Conservation (phyloP, 2,797 vertebrate genomes). For the Bovichtus diacanthus region DNA sequence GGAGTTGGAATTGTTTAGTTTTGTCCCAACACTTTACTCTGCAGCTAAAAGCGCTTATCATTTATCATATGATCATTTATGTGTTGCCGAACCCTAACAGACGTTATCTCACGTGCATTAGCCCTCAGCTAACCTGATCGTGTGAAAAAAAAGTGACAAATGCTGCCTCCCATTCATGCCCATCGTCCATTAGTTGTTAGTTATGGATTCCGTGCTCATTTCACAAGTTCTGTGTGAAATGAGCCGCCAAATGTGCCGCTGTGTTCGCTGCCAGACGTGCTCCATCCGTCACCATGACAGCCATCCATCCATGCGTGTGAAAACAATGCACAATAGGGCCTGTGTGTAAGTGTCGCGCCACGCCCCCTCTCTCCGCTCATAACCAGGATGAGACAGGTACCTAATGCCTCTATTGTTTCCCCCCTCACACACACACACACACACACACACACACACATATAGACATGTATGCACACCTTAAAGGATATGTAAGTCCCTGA, state of each 20-base stretch:
- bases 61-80: background rate
- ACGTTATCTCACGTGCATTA: background rate
- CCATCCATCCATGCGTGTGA: slow-evolving; percentile 28
- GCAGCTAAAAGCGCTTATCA: background rate
- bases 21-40: background rate
- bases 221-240: slow-evolving; percentile 42
- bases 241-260: slow-evolving; percentile 32
- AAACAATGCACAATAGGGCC: slow-evolving; percentile 74
- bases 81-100: background rate
- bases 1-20: background rate
- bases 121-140: slow-evolving; percentile 6
- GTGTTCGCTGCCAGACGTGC: slow-evolving; percentile 18
- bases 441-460: slow-evolving; percentile 28
- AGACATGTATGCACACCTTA: slow-evolving; percentile 53
- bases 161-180: background rate
- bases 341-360: slow-evolving; percentile 56
- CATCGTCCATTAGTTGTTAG: background rate
- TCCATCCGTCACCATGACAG: slow-evolving; percentile 40
- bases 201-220: slow-evolving; percentile 47
- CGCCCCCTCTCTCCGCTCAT: slow-evolving; percentile 36
- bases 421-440: slow-evolving; percentile 17
- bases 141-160: slow-evolving; percentile 17
- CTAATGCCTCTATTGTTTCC: slow-evolving; percentile 56
- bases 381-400: slow-evolving; percentile 61
- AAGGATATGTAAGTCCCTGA: slow-evolving; percentile 66